These are phyloP conservation scores for Clarias pachynema DNA, from an alignment of 2,797 vertebrate species.

Conservation along the genomic window DNA sequence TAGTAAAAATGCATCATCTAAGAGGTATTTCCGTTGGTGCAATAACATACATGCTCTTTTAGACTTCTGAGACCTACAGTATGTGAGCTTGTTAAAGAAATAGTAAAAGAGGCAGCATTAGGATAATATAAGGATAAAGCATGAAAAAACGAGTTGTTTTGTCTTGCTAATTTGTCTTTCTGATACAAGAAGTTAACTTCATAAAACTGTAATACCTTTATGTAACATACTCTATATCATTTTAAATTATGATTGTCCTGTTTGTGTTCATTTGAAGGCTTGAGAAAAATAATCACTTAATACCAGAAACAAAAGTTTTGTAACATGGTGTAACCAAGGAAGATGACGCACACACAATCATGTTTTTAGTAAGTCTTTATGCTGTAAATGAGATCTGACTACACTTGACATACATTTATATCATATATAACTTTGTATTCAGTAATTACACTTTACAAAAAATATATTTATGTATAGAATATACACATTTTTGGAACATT, in stretches of 20 bases:
- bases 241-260: too few species aligned
- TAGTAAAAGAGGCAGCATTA: too few species aligned
- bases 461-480: conserved; percentile 54
- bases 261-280: too few species aligned
- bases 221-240: too few species aligned
- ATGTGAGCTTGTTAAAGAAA: too few species aligned
- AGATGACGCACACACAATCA: conserved; percentile 24
- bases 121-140: too few species aligned
- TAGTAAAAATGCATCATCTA: too few species aligned
- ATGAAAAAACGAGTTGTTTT: background rate
- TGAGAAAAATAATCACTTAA: background rate
- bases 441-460: conserved; percentile 63
- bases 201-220: background rate
- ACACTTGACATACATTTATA: conserved; percentile 53
- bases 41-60: too few species aligned
- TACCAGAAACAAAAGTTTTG: background rate
- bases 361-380: conserved; percentile 60
- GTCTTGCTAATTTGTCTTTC: background rate
- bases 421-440: conserved; percentile 54
- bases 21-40: too few species aligned
- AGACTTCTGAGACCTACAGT: too few species aligned
- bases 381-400: conserved; percentile 57
- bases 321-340: conserved; percentile 15
- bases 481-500: conserved; percentile 61
- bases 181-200: background rate